Evolutionary conservation across 2,888 invertebrate genomes (phyloP), one percentile per base, ranked within the genome.

Genomic region (Drosophila nr. fundita): DNA sequence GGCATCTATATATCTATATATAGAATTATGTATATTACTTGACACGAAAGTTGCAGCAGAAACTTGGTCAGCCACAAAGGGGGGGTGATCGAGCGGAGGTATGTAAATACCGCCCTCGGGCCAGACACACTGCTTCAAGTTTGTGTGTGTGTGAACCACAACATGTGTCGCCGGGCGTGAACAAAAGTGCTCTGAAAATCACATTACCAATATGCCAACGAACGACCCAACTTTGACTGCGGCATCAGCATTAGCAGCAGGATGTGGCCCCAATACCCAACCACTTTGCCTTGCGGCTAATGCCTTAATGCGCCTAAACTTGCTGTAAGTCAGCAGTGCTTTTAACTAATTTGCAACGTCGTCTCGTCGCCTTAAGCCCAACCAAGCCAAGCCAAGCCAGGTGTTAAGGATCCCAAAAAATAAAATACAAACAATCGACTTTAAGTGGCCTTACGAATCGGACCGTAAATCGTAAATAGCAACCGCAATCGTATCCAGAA

Each of bases 121-220:
- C 64, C 59, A 69, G 81, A 73, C 71, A 73, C 69, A 69, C 68
- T 83, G 62, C 68, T 60, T 59, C 45, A 66, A 67, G 61, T 73
- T 69, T 61, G 55, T 64, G 34, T 52, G 77, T 76, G 83, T 86
- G 88, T 76, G 85, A 86, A 86, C 88, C 85, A 86, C 88, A 86
- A 86, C 85, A 86, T 86, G 85, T 86, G 85, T 86, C 76, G 82
- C 78, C 83, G 73, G 80, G 85, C 86, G 85, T 83, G 87, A 88
- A 86, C 87, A 88, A 86, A 87, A 86, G 85, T 86, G 86, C 82
- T 83, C 64, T 59, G 77, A 80, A 86, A 86, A 86, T 86, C 87
- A 88, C 88, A 86, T 86, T 85, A 83, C 79, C 83, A 80, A 80
- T 79, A 76, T 74, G 83, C 78, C 70, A 79, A 57, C 62, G 50